Conservation (phyloP, 2,113 vertebrate genomes). For the Dicentrarchus labrax region DNA sequence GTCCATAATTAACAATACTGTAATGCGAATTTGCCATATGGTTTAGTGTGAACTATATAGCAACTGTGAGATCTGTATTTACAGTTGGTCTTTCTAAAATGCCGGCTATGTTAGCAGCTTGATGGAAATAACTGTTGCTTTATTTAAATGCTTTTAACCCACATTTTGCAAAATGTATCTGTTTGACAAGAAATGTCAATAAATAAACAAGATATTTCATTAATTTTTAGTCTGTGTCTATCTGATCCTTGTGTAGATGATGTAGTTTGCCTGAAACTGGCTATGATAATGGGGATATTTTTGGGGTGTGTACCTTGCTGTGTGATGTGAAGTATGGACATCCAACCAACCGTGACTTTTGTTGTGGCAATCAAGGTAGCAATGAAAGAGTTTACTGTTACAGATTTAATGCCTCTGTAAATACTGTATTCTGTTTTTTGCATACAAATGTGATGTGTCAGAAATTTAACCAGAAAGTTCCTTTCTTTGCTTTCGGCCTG, state of each 20-base stretch:
- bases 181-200: not conserved
- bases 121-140: not conserved
- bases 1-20: not conserved
- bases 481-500: slow-evolving; percentile 26
- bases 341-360: not conserved
- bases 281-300: not conserved
- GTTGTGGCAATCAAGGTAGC: not conserved
- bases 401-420: not conserved
- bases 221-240: no score
- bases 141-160: not conserved
- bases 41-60: slow-evolving; percentile 4
- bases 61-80: slow-evolving; percentile 8
- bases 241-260: not conserved
- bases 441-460: not conserved
- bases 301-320: no score
- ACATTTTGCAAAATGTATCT: not conserved
- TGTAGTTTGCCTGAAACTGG: not conserved
- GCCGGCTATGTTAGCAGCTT: not conserved
- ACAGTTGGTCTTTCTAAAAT: not conserved
- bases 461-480: not conserved
- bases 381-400: no score
- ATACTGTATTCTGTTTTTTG: slow-evolving; percentile 2
- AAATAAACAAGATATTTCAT: not conserved
- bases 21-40: not conserved
- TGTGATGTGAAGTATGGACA: not conserved